Conservation (phyloP, 2,888 invertebrate genomes). For the Carterocephalus palaemon region DNA sequence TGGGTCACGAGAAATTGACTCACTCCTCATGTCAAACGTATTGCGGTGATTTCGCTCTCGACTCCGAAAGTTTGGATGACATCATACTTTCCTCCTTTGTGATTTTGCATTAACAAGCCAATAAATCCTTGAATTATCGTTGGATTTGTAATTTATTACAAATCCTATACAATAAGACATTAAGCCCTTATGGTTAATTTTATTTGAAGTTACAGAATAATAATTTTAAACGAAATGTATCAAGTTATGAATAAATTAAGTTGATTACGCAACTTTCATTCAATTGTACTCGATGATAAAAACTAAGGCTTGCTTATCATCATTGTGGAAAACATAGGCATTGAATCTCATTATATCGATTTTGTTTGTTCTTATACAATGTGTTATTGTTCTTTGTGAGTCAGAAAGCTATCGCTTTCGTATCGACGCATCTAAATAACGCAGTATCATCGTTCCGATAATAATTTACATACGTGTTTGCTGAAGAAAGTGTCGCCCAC, state of each 20-base stretch:
- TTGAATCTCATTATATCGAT: too few species aligned
- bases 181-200: too few species aligned
- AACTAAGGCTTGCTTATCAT: too few species aligned
- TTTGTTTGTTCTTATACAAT: constrained; percentile 5
- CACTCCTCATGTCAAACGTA: constrained; percentile 18
- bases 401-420: constrained; percentile 50
- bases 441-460: constrained; percentile 33
- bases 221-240: too few species aligned
- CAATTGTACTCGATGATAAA: too few species aligned
- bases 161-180: too few species aligned
- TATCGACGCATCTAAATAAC: constrained; percentile 44
- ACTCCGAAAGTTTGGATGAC: constrained; percentile 19
- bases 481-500: constrained; percentile 18
- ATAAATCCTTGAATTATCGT: constrained; percentile 6
- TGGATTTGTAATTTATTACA: constrained; percentile 1
- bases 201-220: too few species aligned
- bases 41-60: constrained; percentile 19
- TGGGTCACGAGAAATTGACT: constrained; percentile 40
- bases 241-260: too few species aligned
- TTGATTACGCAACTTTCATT: too few species aligned
- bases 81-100: constrained; percentile 17
- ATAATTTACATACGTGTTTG: constrained; percentile 29
- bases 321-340: too few species aligned
- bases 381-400: constrained; percentile 33
- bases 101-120: constrained; percentile 2